These are phyloP conservation scores for Forbesichthys papilliferus DNA, from an alignment of 2,113 vertebrate species.

Conservation along the genomic window DNA sequence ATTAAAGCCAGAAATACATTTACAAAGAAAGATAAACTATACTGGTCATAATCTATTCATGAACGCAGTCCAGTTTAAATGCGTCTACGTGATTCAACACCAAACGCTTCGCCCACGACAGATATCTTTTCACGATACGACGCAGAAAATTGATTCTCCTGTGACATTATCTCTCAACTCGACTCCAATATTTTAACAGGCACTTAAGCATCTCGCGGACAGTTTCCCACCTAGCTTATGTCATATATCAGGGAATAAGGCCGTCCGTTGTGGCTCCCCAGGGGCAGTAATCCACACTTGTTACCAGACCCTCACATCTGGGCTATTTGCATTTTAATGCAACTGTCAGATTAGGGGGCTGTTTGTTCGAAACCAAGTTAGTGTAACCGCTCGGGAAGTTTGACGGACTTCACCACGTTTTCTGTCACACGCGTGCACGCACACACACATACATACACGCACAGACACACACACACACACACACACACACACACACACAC, in stretches of 20 bases:
- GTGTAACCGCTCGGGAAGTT: constrained; percentile 58
- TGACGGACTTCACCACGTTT: constrained; percentile 48
- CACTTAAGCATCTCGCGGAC: constrained; percentile 57
- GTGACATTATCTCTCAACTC: constrained; percentile 27
- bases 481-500: constrained; percentile 35
- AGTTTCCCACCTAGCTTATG: constrained; percentile 50
- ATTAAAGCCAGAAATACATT: constrained; percentile 42
- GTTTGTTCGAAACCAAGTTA: constrained; percentile 55
- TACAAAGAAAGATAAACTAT: constrained; percentile 36
- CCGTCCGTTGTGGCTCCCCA: constrained; percentile 23
- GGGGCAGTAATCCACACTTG: constrained; percentile 67
- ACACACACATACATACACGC: constrained; percentile 44
- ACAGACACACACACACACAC: constrained; percentile 6
- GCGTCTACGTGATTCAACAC: constrained; percentile 12
- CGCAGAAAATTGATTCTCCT: constrained; percentile 46
- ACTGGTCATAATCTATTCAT: constrained; percentile 9
- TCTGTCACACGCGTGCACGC: constrained; percentile 46
- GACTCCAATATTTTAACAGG: constrained; percentile 57
- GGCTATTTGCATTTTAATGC: constrained; percentile 76
- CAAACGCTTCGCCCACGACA: constrained; percentile 27
- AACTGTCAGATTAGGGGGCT: constrained; percentile 67
- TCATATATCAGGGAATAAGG: constrained; percentile 5
- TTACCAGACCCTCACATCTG: constrained; percentile 67
- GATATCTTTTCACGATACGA: constrained; percentile 51
- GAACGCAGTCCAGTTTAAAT: constrained; percentile 15